Evolutionary conservation across 2,888 invertebrate genomes (phyloP).

Genomic region (Barypeithes pellucidus): DNA sequence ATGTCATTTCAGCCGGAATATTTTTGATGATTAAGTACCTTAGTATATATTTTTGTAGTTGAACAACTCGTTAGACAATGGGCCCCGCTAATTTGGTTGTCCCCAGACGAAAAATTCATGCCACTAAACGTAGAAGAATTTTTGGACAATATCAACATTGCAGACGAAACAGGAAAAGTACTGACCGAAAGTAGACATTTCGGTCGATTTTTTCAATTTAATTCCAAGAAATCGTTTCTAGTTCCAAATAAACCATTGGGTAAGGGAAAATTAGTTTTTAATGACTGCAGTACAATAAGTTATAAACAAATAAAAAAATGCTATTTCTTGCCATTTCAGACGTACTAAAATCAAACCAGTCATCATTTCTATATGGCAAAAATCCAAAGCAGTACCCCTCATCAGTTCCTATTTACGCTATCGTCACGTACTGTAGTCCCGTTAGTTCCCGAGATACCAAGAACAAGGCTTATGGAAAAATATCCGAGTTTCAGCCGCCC

Average conservation of each 20-base stretch:
- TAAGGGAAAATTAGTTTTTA: too few species aligned
- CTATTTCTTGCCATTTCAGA: conserved; percentile 64
- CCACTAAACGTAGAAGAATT: conserved; percentile 78
- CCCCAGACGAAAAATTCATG: conserved; percentile 78
- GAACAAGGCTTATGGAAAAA: not conserved
- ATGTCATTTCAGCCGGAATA: too few species aligned
- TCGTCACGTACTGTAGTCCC: conserved; percentile 72
- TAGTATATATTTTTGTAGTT: too few species aligned
- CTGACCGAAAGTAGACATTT: conserved; percentile 42
- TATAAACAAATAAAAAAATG: too few species aligned
- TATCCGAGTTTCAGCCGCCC: conserved; percentile 25
- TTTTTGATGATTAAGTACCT: too few species aligned
- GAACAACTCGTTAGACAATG: conserved; percentile 73
- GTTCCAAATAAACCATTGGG: conserved; percentile 72
- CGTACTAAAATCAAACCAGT: conserved; percentile 68
- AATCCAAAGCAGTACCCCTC: conserved; percentile 71
- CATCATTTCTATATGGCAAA: conserved; percentile 76
- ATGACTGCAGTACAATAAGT: too few species aligned
- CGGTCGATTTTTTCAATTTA: conserved; percentile 48
- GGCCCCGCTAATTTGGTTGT: conserved; percentile 80
- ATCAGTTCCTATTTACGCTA: conserved; percentile 76
- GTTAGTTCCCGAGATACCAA: conserved; percentile 28
- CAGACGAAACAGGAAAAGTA: conserved; percentile 61
- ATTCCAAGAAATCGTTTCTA: conserved; percentile 69
- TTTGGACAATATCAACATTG: conserved; percentile 73